Conservation (phyloP, 2,113 vertebrate genomes). For the Rhizomys pruinosus region DNA sequence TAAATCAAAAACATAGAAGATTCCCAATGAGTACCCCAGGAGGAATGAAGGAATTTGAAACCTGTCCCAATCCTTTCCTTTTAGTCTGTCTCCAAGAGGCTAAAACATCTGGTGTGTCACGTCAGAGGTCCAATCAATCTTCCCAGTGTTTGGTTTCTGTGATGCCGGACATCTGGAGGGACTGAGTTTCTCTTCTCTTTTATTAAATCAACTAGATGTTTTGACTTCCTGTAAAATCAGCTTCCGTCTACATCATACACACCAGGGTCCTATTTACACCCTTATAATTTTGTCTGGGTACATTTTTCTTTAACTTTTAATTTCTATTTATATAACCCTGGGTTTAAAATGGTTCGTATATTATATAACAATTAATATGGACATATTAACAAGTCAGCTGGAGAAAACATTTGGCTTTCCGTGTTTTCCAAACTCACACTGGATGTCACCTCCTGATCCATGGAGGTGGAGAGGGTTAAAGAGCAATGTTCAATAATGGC, state of each 20-base stretch:
- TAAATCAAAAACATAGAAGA: constrained; percentile 48
- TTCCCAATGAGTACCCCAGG: constrained; percentile 39
- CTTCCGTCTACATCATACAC: constrained; percentile 38
- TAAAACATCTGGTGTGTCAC: constrained; percentile 75
- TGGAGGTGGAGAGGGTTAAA: not conserved
- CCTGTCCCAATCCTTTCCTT: constrained; percentile 58
- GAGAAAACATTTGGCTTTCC: not conserved
- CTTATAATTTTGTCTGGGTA: not conserved
- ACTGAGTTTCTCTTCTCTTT: constrained; percentile 67
- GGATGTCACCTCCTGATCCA: not conserved
- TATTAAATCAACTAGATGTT: constrained; percentile 75
- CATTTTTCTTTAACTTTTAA: constrained; percentile 25
- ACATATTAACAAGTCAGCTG: constrained; percentile 23
- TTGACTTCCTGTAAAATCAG: constrained; percentile 57
- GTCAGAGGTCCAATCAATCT: constrained; percentile 78
- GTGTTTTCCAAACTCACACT: not conserved
- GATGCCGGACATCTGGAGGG: constrained; percentile 79
- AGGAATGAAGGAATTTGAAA: constrained; percentile 70
- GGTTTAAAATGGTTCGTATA: constrained; percentile 22
- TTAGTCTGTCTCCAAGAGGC: constrained; percentile 71
- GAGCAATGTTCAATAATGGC: constrained; percentile 60
- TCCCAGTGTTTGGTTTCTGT: constrained; percentile 61
- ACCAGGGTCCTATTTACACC: constrained; percentile 3
- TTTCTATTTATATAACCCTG: not conserved
- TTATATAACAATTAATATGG: not conserved